phyloP scores from a whole-genome alignment of 2,113 vertebrate genomes.

The Eupsittula cactorum region DNA sequence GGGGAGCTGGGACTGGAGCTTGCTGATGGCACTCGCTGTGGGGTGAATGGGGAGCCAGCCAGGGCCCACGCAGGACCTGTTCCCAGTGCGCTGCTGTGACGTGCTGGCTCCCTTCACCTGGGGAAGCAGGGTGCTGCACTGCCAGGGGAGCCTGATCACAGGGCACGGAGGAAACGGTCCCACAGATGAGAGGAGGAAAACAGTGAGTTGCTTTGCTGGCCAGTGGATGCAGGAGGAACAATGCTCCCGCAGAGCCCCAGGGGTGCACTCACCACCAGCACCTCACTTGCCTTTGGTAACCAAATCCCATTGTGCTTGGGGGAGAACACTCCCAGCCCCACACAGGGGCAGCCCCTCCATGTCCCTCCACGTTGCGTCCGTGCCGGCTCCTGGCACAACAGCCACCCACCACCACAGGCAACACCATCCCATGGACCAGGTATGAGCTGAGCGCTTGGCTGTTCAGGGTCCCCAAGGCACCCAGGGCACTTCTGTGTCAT shows the following conservation, averaged over 20 bases:
- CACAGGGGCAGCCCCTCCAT: rapidly evolving
- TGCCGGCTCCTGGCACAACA: background rate
- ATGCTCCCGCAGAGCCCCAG: background rate
- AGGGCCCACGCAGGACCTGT: rapidly evolving
- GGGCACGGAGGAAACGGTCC: rapidly evolving
- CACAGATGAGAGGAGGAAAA: background rate
- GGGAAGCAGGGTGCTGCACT: background rate
- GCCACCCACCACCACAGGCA: rapidly evolving
- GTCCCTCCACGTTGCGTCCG: rapidly evolving
- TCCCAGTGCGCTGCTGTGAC: background rate
- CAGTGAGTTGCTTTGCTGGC: background rate
- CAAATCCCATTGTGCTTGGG: rapidly evolving
- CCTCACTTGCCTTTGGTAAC: rapidly evolving
- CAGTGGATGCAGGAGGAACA: background rate
- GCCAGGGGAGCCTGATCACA: background rate
- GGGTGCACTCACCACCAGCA: rapidly evolving
- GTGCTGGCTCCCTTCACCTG: background rate
- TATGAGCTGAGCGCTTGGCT: background rate
- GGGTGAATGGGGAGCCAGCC: background rate
- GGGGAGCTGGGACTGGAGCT: background rate
- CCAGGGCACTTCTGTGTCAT: too few species aligned
- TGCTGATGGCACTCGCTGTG: background rate
- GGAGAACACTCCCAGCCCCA: background rate
- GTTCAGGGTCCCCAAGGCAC: rapidly evolving
- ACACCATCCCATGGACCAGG: background rate